Base-by-base conservation (phyloP, 2,113 vertebrate genomes). In the Corythaeola cristata region DNA sequence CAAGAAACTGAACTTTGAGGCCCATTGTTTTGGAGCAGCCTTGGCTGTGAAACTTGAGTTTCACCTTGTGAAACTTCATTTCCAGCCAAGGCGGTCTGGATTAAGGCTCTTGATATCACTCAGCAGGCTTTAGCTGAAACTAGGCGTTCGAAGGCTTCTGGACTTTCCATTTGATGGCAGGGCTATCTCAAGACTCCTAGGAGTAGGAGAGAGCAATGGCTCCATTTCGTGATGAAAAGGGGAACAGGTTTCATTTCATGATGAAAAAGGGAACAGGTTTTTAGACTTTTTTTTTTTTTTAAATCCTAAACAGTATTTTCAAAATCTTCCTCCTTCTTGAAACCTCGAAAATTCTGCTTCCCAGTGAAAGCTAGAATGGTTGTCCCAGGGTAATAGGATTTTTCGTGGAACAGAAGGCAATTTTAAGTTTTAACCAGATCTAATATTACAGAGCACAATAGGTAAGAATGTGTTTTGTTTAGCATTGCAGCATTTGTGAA, bases 21-120 rank as follows among this genome's bases (percentile, higher is more conserved):
- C 20, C 30, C 10, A 35, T 73, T 94, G 75, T 85, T 88, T 68
- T 59, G 56, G 62, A 96, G 81, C 56, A 85, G 60, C 32, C 66
- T 91, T 89, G 92, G 92, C 75, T 91, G 67, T 69, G 82, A 90
- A 95, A 77, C 45, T 80, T 14, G 63, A 92, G 47, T 84, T 83
- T 94, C 77, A 95, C 71, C 82, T 89, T 79, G 27, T 68, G 82
- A 50, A 79, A 88, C 32, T 74, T 88, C 26, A 55, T 56, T 71
- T 90, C 62, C 52, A 90, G 15, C 50, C 73, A 81, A 83, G 52
- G 28, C 83, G 90, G 52, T 55, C 37, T 66, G 85, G 23, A 35
- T 39, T 15, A 33, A 75, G 53, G 45, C 33, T 82, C 30, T 49
- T 35, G 50, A 35, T 95, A 72, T 45, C 58, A 28, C 74, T 71